phyloP scores from a whole-genome alignment of 2,888 invertebrate species.

The Campoplex capitator region DNA sequence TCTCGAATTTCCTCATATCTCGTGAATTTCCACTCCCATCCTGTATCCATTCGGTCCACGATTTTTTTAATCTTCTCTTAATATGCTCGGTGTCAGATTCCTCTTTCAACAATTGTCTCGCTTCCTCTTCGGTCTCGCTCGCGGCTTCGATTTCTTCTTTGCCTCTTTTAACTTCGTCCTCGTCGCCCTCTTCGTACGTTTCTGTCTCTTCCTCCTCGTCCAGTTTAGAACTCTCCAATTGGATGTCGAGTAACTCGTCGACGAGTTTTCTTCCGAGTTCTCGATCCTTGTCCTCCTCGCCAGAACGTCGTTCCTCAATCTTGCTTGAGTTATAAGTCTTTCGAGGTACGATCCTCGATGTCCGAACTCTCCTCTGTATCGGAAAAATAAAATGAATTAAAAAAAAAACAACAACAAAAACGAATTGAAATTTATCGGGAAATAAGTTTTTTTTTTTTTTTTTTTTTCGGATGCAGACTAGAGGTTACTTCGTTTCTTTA shows the following conservation, averaged over 20 bases:
- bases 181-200: conserved; percentile 28
- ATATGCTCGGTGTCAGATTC: conserved; percentile 13
- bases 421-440: conserved; percentile 49
- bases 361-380: conserved; percentile 45
- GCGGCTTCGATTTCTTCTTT: conserved; percentile 9
- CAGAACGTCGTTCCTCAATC: conserved; percentile 36
- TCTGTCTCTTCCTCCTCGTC: conserved; percentile 9
- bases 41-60: conserved; percentile 16
- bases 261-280: conserved; percentile 46
- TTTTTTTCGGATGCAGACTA: no score
- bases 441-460: conserved; percentile 20
- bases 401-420: background rate
- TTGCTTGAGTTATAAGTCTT: conserved; percentile 35
- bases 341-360: conserved; percentile 52
- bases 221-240: conserved; percentile 24
- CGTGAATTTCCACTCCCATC: background rate
- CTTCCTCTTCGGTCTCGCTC: conserved; percentile 58
- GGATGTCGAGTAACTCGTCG: conserved; percentile 36
- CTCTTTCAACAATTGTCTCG: conserved; percentile 45
- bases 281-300: conserved; percentile 1
- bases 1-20: background rate
- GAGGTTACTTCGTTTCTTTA: background rate
- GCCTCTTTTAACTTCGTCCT: background rate
- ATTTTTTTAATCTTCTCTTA: conserved; percentile 17
- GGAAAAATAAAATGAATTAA: background rate